Percentiles rank a stretch among this genome's conserved stretches.
Evolutionary conservation across 2,797 vertebrate species (phyloP).

Genomic region (Mormyrus proboscirostris): DNA sequence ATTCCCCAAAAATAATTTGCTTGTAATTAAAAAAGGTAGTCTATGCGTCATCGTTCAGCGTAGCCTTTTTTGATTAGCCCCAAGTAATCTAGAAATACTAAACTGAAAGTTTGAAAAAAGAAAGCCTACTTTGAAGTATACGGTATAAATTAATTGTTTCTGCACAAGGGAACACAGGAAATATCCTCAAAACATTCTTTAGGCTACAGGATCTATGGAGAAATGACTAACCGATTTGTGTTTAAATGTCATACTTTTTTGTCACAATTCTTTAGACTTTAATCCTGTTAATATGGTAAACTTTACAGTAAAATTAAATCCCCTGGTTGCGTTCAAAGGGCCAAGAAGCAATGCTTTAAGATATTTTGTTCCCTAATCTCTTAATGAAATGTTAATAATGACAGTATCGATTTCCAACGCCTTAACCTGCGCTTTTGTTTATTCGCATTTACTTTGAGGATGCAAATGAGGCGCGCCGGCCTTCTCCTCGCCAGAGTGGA

Average conservation of each 20-base stretch:
- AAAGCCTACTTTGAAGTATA: neutral
- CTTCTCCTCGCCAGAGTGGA: constrained; percentile 60
- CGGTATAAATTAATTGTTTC: neutral
- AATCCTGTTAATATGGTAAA: neutral
- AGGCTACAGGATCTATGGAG: neutral
- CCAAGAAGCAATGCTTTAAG: neutral
- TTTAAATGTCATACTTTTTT: constrained; percentile 14
- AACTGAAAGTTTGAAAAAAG: neutral
- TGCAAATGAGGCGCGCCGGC: constrained; percentile 51
- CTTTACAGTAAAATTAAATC: neutral
- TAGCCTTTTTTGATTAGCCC: neutral
- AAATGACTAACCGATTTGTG: neutral
- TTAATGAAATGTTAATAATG: constrained; percentile 36
- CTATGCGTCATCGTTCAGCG: neutral
- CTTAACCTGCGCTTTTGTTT: constrained; percentile 29
- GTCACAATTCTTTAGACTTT: neutral
- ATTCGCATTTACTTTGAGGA: constrained; percentile 30
- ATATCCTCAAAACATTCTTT: neutral
- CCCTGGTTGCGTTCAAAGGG: neutral
- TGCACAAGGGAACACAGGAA: neutral
- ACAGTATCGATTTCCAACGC: constrained; percentile 31
- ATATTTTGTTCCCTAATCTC: constrained; percentile 21
- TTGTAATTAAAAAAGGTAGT: constrained; percentile 9
- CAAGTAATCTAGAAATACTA: constrained; percentile 1
- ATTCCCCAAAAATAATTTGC: neutral